phyloP scores from a whole-genome alignment of 2,797 vertebrate genomes.

The Cephalopachus bancanus region DNA sequence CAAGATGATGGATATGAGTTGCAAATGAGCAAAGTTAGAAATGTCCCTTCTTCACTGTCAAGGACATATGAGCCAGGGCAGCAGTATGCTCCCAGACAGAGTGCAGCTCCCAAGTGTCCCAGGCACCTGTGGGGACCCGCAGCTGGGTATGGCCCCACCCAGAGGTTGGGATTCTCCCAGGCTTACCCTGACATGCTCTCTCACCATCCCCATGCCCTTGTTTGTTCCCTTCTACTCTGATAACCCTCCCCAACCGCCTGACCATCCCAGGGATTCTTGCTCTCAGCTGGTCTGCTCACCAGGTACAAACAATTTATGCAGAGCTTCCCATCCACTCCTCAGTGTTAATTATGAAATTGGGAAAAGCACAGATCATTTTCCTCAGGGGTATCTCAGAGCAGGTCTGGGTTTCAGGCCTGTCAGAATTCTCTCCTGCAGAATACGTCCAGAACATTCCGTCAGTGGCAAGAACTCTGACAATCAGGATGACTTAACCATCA shows the following conservation, averaged over 20 bases:
- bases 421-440: neutral
- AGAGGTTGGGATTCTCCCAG: neutral
- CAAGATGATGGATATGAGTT: neutral
- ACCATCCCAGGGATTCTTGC: neutral
- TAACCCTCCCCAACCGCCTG: neutral
- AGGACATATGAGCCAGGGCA: neutral
- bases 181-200: neutral
- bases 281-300: neutral
- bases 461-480: neutral
- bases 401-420: neutral
- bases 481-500: neutral
- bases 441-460: neutral
- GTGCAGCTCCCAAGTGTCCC: neutral
- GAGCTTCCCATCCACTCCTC: neutral
- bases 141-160: neutral
- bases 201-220: neutral
- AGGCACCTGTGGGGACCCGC: neutral
- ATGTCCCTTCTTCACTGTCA: neutral
- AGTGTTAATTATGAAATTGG: neutral
- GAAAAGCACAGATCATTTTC: conserved; percentile 3
- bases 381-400: neutral
- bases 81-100: neutral
- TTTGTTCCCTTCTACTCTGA: neutral
- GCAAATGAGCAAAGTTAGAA: neutral
- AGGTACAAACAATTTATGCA: neutral